Base-by-base conservation (phyloP, 2,113 vertebrate genomes). In the Anser brachyrhynchus region DNA sequence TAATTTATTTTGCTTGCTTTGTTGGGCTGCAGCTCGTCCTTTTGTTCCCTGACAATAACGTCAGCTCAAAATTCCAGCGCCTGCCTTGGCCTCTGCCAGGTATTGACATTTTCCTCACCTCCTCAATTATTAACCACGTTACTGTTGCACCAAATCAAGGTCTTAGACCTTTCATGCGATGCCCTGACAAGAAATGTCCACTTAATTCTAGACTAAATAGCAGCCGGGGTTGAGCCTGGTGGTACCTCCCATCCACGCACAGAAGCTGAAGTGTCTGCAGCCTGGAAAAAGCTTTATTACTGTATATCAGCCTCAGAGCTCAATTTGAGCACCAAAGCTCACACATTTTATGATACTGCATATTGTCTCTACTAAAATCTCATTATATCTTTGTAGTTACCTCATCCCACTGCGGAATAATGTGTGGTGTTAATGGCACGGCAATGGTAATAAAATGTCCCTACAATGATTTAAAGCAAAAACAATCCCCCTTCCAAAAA, bases 391-490 rank as follows among this genome's bases (percentile, higher is more conserved):
- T 35, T 69, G 79, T 20, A 76, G 51, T 92, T 86, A 91, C 88
- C 94, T 97, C 95, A 97, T 57, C 95, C 92, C 84, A 55, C 4
- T 49, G 59, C 8, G 11, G 89, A 70, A 76, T 92, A 35, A 93
- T 23, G 44, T 13, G 28, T n/a, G 75, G 80, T 95, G 90, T n/a
- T 94, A 92, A 95, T 81, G 90, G 95, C 19, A 62, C 86, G 83
- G 93, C 87, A n/a, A 64, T 1, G 61, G 90, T 59, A 92, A 83
- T 92, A 76, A 90, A 93, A 89, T 11, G 62, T 78, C 92, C 83
- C 76, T 9, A 1, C 23, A 87, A 96, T 93, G 95, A 95, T 94
- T 94, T 96, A 96, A 89, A 95, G 74, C 55, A 83, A 94, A 95
- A 96, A 66, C 59, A 90, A 43, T 10, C 74, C 80, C 33, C 74